These are phyloP conservation scores for Dysmachus trigonus DNA, from an alignment of 2,888 invertebrate species.

Conservation along the genomic window DNA sequence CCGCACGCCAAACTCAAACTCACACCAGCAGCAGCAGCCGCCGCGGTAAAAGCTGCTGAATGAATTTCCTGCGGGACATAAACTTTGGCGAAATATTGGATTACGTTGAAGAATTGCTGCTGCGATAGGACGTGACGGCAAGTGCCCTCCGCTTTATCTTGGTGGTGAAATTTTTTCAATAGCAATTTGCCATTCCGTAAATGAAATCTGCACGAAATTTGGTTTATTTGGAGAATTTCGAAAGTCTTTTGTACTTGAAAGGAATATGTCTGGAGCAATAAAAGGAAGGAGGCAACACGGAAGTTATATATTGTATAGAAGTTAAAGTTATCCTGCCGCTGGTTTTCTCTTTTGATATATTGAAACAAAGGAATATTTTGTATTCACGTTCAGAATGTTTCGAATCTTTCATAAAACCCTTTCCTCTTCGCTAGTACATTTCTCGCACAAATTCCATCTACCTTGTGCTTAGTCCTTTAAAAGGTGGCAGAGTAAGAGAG, in stretches of 20 bases:
- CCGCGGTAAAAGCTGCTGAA: background rate
- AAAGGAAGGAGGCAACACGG: background rate
- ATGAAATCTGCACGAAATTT: background rate
- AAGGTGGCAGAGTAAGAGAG: background rate
- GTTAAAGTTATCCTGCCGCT: background rate
- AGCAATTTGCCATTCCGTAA: background rate
- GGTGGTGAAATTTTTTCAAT: background rate
- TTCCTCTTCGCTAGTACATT: background rate
- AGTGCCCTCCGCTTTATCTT: background rate
- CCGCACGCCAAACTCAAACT: background rate
- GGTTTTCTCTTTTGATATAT: background rate
- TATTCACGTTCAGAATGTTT: background rate
- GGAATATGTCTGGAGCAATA: background rate
- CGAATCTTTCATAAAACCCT: background rate
- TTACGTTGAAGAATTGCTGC: constrained; percentile 1
- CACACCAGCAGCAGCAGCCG: background rate
- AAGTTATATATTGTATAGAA: too few relatives aligned
- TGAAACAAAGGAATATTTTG: background rate
- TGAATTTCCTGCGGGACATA: background rate
- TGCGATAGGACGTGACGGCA: background rate
- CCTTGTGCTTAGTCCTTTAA: background rate
- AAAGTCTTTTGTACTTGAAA: background rate
- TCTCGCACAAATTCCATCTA: background rate
- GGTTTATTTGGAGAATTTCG: background rate
- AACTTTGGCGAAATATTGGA: constrained; percentile 12